Evolutionary conservation across 1,140 invertebrate species (phyloP), one percentile per base, ranked within the genome.

Genomic region (Pogonomyrmex barbatus): DNA sequence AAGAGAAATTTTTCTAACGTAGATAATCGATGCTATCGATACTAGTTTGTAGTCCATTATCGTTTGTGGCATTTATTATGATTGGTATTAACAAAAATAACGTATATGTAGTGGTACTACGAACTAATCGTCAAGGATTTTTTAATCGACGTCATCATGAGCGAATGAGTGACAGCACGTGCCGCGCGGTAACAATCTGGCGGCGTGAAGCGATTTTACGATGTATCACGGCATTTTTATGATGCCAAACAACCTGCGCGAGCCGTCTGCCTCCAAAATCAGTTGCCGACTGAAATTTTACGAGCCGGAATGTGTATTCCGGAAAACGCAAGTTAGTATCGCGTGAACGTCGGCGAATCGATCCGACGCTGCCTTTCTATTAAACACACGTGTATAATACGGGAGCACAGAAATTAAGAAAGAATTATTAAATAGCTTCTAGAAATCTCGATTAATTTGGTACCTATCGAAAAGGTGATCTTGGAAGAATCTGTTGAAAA

Each of bases 181-280:
- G 67, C 54, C 79, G 12, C 79, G 14, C 52, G 42, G 54, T 5
- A 82, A 82, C 67, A 82, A 30, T 82, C 79, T 24, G 52, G 42
- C 65, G 30, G 67, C 30, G 79, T 4, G 42, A 73, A 82, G 79
- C 79, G 54, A n/a, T 82, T 82, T 82, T 82, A 82, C 79, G 79
- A 82, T 12, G 42, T 73, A 82, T 82, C 67, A 82, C 67, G 42
- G 52, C 54, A 60, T 56, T 73, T 75, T 82, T 82, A 82, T 82
- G 67, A 82, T 60, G 65, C 17, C 42, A 30, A 71, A 71, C 79
- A 82, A 30, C 39, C 42, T 36, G 67, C 36, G 33, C 76, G 45
- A 67, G 45, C 36, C 33, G 62, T 33, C 42, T 42, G 52, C 54
- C 24, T 71, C 79, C 67, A 60, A 82, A 82, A 82, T 82, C 67